phyloP scores from a whole-genome alignment of 2,113 vertebrate genomes.

The Smithornis capensis region DNA sequence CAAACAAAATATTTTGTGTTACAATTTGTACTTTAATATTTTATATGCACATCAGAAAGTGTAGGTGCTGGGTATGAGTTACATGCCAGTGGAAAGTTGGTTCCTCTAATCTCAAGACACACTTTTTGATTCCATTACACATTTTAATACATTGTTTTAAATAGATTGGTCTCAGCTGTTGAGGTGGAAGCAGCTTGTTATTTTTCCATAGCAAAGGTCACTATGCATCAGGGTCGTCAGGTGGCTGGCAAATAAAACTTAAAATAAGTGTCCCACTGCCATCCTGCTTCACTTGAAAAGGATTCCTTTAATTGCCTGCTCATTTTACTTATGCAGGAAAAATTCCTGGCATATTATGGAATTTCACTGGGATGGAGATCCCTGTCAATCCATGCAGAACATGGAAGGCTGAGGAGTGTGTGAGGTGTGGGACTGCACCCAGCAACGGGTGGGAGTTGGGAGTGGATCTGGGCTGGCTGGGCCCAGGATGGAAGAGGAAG shows the following conservation, averaged over 20 bases:
- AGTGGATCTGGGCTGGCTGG: neutral
- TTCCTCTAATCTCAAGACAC: neutral
- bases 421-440: neutral
- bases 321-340: conserved; percentile 2
- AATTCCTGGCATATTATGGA: conserved; percentile 28
- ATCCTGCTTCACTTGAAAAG: neutral
- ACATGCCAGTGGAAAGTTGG: neutral
- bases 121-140: neutral
- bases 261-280: neutral
- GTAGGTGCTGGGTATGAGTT: neutral
- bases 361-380: neutral
- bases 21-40: neutral
- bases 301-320: neutral
- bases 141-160: conserved; percentile 49
- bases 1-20: neutral
- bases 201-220: conserved; percentile 50
- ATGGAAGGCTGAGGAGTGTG: neutral
- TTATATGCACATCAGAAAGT: neutral
- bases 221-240: neutral
- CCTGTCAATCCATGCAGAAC: neutral
- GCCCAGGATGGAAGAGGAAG: neutral
- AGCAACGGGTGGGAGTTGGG: neutral
- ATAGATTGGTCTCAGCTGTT: conserved; percentile 57
- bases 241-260: neutral
- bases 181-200: conserved; percentile 23